Evolutionary conservation across 2,888 invertebrate species (phyloP).

Genomic region (Patella depressa): DNA sequence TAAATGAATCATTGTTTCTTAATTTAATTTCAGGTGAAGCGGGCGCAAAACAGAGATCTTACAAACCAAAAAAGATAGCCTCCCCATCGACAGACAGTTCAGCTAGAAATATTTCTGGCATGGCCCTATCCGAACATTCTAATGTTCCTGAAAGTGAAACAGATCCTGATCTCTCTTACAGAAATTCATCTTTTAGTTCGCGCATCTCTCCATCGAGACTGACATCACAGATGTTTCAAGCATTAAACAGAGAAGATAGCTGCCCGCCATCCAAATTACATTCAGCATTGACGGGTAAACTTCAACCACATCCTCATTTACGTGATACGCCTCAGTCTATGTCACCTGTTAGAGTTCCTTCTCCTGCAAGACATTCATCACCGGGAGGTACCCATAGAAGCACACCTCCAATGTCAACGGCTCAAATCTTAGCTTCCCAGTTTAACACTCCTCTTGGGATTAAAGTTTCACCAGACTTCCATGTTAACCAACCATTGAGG

Average conservation of each 20-base stretch:
- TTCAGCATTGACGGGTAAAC: conserved; percentile 22
- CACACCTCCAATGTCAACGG: background rate
- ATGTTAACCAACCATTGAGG: background rate
- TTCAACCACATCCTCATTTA: conserved; percentile 16
- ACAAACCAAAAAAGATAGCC: background rate
- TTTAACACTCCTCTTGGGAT: background rate
- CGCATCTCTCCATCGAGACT: conserved; percentile 42
- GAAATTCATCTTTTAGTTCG: conserved; percentile 38
- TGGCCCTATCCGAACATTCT: background rate
- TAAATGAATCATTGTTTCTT: too few relatives aligned
- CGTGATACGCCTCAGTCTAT: conserved; percentile 14
- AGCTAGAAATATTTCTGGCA: background rate
- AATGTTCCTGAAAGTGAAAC: background rate
- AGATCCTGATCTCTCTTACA: conserved; percentile 5
- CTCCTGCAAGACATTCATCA: conserved; percentile 7
- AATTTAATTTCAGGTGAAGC: background rate
- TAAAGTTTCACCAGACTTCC: background rate
- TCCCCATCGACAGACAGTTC: background rate
- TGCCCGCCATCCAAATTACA: conserved; percentile 16
- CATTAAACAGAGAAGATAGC: conserved; percentile 31
- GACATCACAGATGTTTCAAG: conserved; percentile 39
- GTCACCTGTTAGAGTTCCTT: conserved; percentile 13
- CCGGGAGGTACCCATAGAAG: background rate
- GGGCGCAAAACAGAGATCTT: background rate
- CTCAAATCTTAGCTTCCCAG: too few relatives aligned